Base-by-base conservation (phyloP, 2,797 vertebrate genomes). In the Thunnus albacares region DNA sequence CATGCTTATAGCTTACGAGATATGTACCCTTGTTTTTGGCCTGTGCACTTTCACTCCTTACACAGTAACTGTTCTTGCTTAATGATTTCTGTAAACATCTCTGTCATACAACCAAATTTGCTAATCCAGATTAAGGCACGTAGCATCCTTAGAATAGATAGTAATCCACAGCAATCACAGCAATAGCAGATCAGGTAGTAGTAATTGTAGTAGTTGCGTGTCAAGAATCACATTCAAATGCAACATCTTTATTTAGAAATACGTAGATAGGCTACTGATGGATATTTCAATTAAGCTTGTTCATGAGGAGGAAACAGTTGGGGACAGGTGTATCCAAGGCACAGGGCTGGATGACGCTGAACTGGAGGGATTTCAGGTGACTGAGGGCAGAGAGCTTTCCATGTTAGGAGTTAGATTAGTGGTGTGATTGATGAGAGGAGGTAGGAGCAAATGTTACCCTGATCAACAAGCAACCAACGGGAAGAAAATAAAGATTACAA, bases 351-450 rank as follows among this genome's bases (percentile, higher is more conserved):
- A 72, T 58, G 76, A 82, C 53, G 74, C 41, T 90, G 43, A 75
- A 82, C 51, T 76, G 61, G 76, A 77, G 83, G 85, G 84, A 90
- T 90, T 92, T 86, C 47, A 77, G 87, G 79, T 82, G 80, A 85
- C 80, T 10, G 61, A 86, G 72, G 81, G 55, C 73, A 81, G 56
- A 83, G 81, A 80, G 81, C 72, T 85, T 86, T 83, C 64, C 66
- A 61, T 81, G 84, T 87, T 66, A 70, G 55, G 73, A 75, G 69
- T 80, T 81, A 76, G 89, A 90, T 87, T 84, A 92, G 81, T 26
- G 59, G 66, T 35, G 59, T 73, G 75, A 76, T 68, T 45, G 62
- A 82, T 69, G 59, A 84, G 52, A 76, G 49, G 57, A 85, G 41
- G 18, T 24, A n/a, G 58, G 51, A 81, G 55, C 55, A 63, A 64